Percentiles rank a stretch among this genome's conserved stretches.
phyloP scores from a whole-genome alignment of 2,888 invertebrate species.

The Lacanobia oleracea region DNA sequence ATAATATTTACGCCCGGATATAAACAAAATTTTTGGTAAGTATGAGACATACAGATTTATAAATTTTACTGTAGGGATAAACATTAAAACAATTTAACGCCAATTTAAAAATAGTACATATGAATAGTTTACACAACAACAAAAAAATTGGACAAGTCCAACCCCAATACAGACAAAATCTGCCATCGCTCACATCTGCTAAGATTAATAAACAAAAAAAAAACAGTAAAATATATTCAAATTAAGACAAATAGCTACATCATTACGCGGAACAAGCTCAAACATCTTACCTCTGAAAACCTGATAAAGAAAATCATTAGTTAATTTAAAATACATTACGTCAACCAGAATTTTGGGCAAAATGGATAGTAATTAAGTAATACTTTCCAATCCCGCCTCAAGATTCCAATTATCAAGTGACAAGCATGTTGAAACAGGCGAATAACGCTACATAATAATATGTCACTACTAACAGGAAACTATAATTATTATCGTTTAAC shows the following conservation, averaged over 20 bases:
- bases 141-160: slow-evolving; percentile 57
- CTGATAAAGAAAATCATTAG: slow-evolving; percentile 84
- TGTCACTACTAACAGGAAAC: slow-evolving; percentile 57
- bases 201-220: slow-evolving; percentile 46
- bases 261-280: slow-evolving; percentile 80
- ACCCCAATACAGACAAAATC: slow-evolving; percentile 54
- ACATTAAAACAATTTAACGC: slow-evolving; percentile 58
- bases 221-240: slow-evolving; percentile 69
- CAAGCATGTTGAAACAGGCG: slow-evolving; percentile 66
- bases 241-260: slow-evolving; percentile 74
- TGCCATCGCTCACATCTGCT: slow-evolving; percentile 46
- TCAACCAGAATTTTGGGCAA: slow-evolving; percentile 67
- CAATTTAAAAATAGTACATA: slow-evolving; percentile 63
- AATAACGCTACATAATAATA: slow-evolving; percentile 57
- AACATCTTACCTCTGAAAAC: slow-evolving; percentile 87
- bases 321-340: slow-evolving; percentile 65
- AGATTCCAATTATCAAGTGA: slow-evolving; percentile 67
- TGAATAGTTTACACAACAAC: slow-evolving; percentile 57
- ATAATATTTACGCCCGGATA: slow-evolving; percentile 55
- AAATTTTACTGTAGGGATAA: slow-evolving; percentile 44
- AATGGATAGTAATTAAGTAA: slow-evolving; percentile 4
- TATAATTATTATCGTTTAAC: slow-evolving; percentile 39
- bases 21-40: slow-evolving; percentile 45
- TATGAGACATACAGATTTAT: slow-evolving; percentile 49
- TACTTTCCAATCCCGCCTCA: slow-evolving; percentile 52